Base-by-base conservation (phyloP, 1,140 invertebrate genomes). In the Phymastichus coffea region DNA sequence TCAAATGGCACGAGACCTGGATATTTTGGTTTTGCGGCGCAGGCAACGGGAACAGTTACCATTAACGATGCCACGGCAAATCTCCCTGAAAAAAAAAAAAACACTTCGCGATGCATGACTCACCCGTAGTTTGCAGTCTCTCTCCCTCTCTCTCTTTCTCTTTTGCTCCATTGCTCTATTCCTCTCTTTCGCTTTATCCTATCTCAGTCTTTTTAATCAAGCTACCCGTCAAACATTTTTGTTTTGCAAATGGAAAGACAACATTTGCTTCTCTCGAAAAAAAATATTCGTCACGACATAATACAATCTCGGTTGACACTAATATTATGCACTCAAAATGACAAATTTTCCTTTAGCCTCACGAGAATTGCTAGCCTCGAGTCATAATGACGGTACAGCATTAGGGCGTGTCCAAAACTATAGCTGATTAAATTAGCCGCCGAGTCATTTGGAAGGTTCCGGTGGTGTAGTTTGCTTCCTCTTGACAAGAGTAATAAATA, bases 381-480 rank as follows among this genome's bases (percentile, higher is more conserved):
- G n/a, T n/a, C n/a, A n/a, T n/a, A n/a, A n/a, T n/a, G n/a, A n/a
- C 7, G 19, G 12, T 41, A 33, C 12, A 6, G 25, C 38, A n/a
- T n/a, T n/a, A n/a, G 53, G 30, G 43, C 26, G 40, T 43, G 19
- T 17, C 26, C n/a, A 17, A 58, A 41, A 9, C n/a, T 17, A 4
- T 43, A 15, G 26, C 19, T 58, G 48, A 58, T 58, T 43, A 58
- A 58, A 58, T 58, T 58, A 58, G 33, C 49, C 30, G 47, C 22
- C n/a, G n/a, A 26, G 17, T 6, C 30, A 38, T 53, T 46, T 1
- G 15, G 20, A 47, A n/a, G 7, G 44, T 26, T 22, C 22, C 41
- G 19, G 3, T 25, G 9, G 8, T 12, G 46, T 17, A 17, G 8
- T 35, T 37, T 49, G 15, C n/a, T 22, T 17, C n/a, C 14, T n/a